These are phyloP conservation scores for Globicephala melas DNA, from an alignment of 2,113 vertebrate genomes.

Conservation along the genomic window DNA sequence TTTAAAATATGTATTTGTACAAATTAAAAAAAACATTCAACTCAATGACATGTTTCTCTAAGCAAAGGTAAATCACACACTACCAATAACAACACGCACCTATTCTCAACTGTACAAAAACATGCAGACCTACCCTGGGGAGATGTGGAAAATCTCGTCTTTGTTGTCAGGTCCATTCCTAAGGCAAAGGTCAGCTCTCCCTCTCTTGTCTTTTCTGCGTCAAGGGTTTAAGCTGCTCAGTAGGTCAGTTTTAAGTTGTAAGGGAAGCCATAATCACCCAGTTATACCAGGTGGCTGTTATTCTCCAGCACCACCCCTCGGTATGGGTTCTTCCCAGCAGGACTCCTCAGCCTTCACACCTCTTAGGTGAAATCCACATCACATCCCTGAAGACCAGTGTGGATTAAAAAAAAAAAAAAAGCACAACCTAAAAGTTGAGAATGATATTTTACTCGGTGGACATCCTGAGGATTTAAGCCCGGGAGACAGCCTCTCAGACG, in stretches of 20 bases:
- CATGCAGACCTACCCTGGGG: too few species aligned
- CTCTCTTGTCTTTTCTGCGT: background rate
- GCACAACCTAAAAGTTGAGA: background rate
- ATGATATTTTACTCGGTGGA: background rate
- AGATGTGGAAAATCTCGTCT: too few species aligned
- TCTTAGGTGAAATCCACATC: background rate
- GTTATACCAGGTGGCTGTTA: background rate
- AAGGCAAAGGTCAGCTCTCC: background rate
- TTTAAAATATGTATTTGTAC: too few species aligned
- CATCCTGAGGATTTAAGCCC: background rate
- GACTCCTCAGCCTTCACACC: background rate
- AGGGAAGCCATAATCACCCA: background rate
- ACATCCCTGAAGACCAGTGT: background rate
- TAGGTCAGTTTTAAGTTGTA: background rate
- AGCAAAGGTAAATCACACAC: too few species aligned
- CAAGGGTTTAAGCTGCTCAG: background rate
- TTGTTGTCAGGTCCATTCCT: background rate
- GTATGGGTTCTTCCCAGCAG: background rate
- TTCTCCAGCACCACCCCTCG: background rate
- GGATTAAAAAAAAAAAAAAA: background rate
- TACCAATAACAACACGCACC: background rate
- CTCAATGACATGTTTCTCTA: too few species aligned
- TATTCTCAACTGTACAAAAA: background rate
- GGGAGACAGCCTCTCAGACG: background rate
- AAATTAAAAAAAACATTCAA: background rate